Conservation (phyloP, 2,888 invertebrate species). For the Acrobasis repandana region DNA sequence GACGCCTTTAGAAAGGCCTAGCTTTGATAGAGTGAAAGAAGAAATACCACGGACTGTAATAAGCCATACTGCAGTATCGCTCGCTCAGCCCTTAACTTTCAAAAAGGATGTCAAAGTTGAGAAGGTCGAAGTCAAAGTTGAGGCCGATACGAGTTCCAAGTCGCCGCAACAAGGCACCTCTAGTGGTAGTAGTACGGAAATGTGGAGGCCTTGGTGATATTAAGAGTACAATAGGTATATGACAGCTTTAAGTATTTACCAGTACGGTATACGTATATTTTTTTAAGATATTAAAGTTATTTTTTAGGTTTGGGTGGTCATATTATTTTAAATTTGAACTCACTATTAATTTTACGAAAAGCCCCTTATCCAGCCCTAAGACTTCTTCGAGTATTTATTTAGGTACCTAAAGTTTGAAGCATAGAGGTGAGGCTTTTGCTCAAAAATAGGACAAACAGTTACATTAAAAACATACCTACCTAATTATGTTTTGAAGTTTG, state of each 20-base stretch:
- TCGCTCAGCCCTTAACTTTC: slow-evolving; percentile 57
- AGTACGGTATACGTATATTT: slow-evolving; percentile 48
- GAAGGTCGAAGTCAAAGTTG: slow-evolving; percentile 40
- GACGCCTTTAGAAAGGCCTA: slow-evolving; percentile 46
- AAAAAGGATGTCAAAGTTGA: slow-evolving; percentile 35
- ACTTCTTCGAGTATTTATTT: too few species aligned
- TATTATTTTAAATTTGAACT: not conserved
- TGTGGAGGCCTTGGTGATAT: slow-evolving; percentile 76
- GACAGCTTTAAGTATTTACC: slow-evolving; percentile 67
- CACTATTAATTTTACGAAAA: too few species aligned
- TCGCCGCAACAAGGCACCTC: slow-evolving; percentile 66
- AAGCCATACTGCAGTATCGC: slow-evolving; percentile 71
- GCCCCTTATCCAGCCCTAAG: too few species aligned
- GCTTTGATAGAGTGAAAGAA: slow-evolving; percentile 30
- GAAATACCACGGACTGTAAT: slow-evolving; percentile 59
- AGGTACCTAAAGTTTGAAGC: too few species aligned
- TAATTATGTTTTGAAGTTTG: not conserved
- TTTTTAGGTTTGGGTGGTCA: slow-evolving; percentile 26
- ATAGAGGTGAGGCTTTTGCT: too few species aligned
- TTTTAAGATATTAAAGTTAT: slow-evolving; percentile 28
- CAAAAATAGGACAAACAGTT: too few species aligned
- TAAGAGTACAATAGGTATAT: slow-evolving; percentile 16
- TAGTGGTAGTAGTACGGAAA: slow-evolving; percentile 55
- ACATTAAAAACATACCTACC: too few species aligned
- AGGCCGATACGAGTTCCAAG: slow-evolving; percentile 57